These are phyloP conservation scores for Drosophila helvetica DNA, from an alignment of 2,888 invertebrate genomes.

Conservation along the genomic window DNA sequence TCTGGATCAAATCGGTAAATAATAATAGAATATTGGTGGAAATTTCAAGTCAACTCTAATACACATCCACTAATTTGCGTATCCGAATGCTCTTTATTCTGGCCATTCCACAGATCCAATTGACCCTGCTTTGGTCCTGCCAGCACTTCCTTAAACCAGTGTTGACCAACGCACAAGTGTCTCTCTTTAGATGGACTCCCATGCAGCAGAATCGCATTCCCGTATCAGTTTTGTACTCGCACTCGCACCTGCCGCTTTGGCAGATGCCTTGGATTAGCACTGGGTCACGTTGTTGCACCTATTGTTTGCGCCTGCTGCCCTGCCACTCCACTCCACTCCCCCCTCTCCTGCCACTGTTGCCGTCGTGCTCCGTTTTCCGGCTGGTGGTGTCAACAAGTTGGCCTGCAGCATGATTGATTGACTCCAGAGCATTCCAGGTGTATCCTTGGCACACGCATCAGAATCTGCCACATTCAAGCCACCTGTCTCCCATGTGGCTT, in stretches of 20 bases:
- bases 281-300: conserved; percentile 45
- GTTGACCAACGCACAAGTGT: not conserved
- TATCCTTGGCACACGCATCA: conserved; percentile 31
- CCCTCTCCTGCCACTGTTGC: not conserved
- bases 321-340: conserved; percentile 39
- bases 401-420: conserved; percentile 69
- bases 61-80: no score
- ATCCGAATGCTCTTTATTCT: no score
- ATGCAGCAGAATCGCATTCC: not conserved
- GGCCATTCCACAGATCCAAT: no score
- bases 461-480: conserved; percentile 35
- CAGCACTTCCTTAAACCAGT: not conserved
- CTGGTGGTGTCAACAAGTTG: conserved; percentile 58
- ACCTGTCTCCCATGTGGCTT: conserved; percentile 31
- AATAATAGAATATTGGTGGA: no score
- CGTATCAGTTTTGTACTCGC: conserved; percentile 3
- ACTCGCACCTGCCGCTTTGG: conserved; percentile 37
- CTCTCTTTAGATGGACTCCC: not conserved
- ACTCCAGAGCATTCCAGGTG: conserved; percentile 34
- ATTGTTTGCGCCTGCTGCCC: conserved; percentile 20
- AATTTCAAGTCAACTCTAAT: no score
- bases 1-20: no score
- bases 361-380: no score
- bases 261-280: conserved; percentile 50
- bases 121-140: not conserved